Conservation (phyloP, 2,888 invertebrate genomes). For the Tenthredo distinguenda region DNA sequence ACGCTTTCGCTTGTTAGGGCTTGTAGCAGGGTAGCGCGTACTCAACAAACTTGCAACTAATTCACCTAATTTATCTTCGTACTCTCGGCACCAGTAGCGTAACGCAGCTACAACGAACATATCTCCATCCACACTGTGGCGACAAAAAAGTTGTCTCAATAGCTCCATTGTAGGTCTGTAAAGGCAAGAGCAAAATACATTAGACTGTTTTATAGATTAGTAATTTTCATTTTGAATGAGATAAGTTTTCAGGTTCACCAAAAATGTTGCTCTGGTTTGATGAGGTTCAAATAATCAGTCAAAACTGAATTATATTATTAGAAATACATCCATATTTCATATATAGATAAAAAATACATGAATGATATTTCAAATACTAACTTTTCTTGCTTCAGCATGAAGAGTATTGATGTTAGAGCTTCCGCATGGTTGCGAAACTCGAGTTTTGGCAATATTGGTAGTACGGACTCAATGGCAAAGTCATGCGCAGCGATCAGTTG, state of each 20-base stretch:
- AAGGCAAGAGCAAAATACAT: constrained; percentile 53
- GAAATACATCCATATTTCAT: neutral
- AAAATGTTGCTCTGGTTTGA: too few species aligned
- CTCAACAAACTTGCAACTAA: constrained; percentile 88
- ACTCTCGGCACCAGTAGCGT: constrained; percentile 96
- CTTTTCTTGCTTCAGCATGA: constrained; percentile 95
- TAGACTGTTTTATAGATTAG: neutral
- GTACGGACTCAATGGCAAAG: constrained; percentile 93
- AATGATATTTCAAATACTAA: constrained; percentile 70
- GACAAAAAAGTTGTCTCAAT: constrained; percentile 89
- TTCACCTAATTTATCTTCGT: constrained; percentile 93
- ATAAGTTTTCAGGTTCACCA: neutral
- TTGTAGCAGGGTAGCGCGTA: constrained; percentile 91
- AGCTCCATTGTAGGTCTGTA: constrained; percentile 90
- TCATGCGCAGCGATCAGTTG: constrained; percentile 96
- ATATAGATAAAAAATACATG: neutral
- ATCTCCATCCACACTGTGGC: constrained; percentile 87
- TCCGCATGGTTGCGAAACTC: constrained; percentile 93
- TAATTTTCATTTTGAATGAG: neutral
- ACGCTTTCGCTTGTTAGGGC: constrained; percentile 95
- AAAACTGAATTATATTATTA: too few species aligned
- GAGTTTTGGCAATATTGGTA: constrained; percentile 89
- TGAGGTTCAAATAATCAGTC: too few species aligned
- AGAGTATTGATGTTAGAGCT: constrained; percentile 93
- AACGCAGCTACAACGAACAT: constrained; percentile 94